These are phyloP conservation scores for Cavia porcellus DNA, from an alignment of 2,113 vertebrate species.

Conservation along the genomic window DNA sequence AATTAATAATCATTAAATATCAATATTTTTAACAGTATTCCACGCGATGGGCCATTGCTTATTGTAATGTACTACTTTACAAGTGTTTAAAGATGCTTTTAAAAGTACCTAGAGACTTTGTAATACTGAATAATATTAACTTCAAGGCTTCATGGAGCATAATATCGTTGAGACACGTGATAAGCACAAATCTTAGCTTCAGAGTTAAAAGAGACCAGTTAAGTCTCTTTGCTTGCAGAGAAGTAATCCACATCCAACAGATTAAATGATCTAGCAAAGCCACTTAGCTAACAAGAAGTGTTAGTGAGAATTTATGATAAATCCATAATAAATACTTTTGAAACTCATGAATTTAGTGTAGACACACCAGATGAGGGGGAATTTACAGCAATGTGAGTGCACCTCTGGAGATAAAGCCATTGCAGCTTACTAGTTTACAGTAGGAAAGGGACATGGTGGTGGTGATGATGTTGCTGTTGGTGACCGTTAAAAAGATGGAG, in stretches of 20 bases:
- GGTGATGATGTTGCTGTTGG: neutral
- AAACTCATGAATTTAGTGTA: accelerated
- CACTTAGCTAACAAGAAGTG: neutral
- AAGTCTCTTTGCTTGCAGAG: neutral
- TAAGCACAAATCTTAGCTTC: neutral
- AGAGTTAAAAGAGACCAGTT: neutral
- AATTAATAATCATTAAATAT: neutral
- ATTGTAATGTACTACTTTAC: neutral
- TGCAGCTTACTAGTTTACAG: accelerated
- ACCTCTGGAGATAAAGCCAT: accelerated
- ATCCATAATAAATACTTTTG: too few species aligned
- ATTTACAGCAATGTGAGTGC: accelerated
- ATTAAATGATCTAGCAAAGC: neutral
- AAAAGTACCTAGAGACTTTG: neutral
- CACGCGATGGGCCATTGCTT: neutral
- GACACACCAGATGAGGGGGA: accelerated
- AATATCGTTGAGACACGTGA: neutral
- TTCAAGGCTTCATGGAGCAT: neutral
- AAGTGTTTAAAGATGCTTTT: neutral
- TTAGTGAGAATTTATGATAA: neutral
- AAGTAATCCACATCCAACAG: neutral
- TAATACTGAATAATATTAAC: neutral
- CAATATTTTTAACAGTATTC: neutral
- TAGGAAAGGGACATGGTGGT: too few species aligned
- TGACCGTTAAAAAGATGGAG: too few species aligned